Evolutionary conservation across 1,140 invertebrate genomes (phyloP).

Genomic region (Aphaenogaster ashmeadi): DNA sequence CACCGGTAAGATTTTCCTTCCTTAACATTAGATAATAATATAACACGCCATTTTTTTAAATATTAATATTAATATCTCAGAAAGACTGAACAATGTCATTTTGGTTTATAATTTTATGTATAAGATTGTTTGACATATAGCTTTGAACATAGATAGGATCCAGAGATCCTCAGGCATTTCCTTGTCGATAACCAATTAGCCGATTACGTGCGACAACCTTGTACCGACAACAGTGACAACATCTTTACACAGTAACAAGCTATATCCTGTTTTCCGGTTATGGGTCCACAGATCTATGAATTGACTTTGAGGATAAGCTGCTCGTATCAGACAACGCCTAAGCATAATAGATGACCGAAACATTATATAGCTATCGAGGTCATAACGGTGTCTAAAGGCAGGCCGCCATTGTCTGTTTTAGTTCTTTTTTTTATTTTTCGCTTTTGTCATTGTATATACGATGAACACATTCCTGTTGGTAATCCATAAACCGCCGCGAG

Average conservation of each 20-base stretch:
- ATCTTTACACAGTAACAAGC: slow-evolving; percentile 13
- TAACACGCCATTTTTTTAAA: neutral
- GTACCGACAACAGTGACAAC: neutral
- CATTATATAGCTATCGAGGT: neutral
- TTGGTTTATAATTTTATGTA: neutral
- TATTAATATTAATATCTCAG: neutral
- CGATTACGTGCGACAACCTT: neutral
- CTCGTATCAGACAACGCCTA: slow-evolving; percentile 21
- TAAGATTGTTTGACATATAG: neutral
- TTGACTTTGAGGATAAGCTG: slow-evolving; percentile 42
- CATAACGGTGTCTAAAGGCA: neutral
- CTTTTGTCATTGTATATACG: neutral
- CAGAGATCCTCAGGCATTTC: neutral
- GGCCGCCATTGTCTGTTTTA: neutral
- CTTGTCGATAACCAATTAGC: slow-evolving; percentile 19
- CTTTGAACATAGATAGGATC: neutral
- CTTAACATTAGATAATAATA: slow-evolving; percentile 12
- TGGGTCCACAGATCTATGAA: neutral
- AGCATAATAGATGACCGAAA: slow-evolving; percentile 29
- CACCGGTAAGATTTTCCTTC: slow-evolving; percentile 78
- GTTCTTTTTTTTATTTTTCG: neutral
- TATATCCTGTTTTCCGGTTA: slow-evolving; percentile 19
- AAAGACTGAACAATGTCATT: neutral
- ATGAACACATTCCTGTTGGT: neutral
- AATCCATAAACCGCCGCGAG: neutral